Base-by-base conservation (phyloP, 2,113 vertebrate species). In the Mungos mungo region DNA sequence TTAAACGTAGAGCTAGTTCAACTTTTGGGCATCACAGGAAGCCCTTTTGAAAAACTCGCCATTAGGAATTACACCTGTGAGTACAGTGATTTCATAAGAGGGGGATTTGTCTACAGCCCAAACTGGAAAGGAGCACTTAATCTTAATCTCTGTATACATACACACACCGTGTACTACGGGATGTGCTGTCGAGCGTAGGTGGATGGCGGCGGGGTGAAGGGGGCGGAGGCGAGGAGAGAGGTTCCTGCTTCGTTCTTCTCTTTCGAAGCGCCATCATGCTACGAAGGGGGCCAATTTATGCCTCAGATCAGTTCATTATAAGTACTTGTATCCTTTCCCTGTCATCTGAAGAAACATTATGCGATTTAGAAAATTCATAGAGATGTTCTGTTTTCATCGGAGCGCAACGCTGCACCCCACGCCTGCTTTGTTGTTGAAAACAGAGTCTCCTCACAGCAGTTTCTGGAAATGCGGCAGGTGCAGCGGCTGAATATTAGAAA, bases 341-440 rank as follows among this genome's bases (percentile, higher is more conserved):
- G 93, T 90, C 72, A 72, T 95, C 98, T 97, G 77, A 92, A 90
- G 92, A 93, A 87, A 54, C 84, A 76, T 76, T 89, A 97, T 74
- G 45, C 80, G 96, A 96, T 97, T 97, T 96, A 96, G 90, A 86
- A 96, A 94, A 96, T 97, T 93, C 90, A 65, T 41, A 86, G 86
- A 87, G 76, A 96, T 96, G 81, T 87, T 94, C 93, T 93, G 92
- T 96, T 97, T 97, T 95, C 88, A 96, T 81, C 93, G 60, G 91
- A 84, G 96, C 1, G 0, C 92, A 86, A n/a, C 18, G 85, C 68
- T 97, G 66, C 19, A 12, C 77, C 74, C 89, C 52, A 57, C 1
- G 21, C 66, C 66, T 35, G 66, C 93, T 96, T 92, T 88, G 80
- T 76, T 87, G 68, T 85, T 35, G 63, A 50, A 76, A 90, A 91